Conservation (phyloP, 2,797 vertebrate genomes). For the Coendou prehensilis region DNA sequence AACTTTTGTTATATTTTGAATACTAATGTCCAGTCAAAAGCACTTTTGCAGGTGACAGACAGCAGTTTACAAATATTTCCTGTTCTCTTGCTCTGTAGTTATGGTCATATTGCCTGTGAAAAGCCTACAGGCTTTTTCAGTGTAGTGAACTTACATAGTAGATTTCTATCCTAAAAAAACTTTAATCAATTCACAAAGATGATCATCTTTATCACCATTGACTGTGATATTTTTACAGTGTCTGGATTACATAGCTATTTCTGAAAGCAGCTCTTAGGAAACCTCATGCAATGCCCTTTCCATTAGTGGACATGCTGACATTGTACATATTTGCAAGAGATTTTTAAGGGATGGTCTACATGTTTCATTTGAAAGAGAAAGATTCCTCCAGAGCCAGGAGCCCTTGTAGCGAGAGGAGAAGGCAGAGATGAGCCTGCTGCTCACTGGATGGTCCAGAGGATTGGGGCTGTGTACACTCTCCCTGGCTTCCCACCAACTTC, state of each 20-base stretch:
- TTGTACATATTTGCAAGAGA: not conserved
- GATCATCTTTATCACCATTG: not conserved
- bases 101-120: not conserved
- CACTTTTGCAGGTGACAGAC: fast-evolving
- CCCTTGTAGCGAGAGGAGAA: not conserved
- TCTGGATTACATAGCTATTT: not conserved
- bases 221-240: not conserved
- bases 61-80: not conserved
- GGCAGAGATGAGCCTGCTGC: fast-evolving
- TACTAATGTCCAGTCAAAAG: not conserved
- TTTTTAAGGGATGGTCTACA: not conserved
- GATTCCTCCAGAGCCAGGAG: not conserved
- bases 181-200: not conserved
- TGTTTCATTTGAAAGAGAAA: conserved; percentile 6
- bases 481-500: not conserved
- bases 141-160: not conserved
- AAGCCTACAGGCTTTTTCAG: not conserved
- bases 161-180: not conserved
- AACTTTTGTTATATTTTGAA: not conserved
- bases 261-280: not conserved
- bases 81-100: not conserved
- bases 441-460: not conserved
- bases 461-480: not conserved
- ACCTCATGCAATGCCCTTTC: not conserved
- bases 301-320: not conserved